These are phyloP conservation scores for Phalangium opilio DNA, from an alignment of 2,888 invertebrate genomes.

Conservation along the genomic window DNA sequence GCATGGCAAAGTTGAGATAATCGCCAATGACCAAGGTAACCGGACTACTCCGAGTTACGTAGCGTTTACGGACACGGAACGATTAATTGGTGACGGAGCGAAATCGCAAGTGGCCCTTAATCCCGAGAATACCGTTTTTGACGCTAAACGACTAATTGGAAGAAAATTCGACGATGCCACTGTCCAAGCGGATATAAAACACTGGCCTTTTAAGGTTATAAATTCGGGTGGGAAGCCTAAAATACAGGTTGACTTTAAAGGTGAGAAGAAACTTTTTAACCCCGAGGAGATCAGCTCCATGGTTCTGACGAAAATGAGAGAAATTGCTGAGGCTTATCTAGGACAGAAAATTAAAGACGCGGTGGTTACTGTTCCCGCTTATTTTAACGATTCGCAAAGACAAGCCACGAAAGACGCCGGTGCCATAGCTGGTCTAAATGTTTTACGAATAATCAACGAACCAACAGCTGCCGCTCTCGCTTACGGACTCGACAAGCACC, in stretches of 20 bases:
- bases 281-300: constrained; percentile 57
- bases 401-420: constrained; percentile 81
- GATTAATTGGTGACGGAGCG: constrained; percentile 70
- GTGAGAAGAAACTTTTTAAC: constrained; percentile 40
- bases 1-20: constrained; percentile 66
- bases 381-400: constrained; percentile 50
- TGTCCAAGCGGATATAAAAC: constrained; percentile 61
- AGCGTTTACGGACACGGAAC: constrained; percentile 67
- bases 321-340: constrained; percentile 55
- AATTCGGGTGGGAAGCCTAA: constrained; percentile 39
- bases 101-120: constrained; percentile 63
- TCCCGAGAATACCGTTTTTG: constrained; percentile 58
- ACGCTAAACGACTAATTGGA: constrained; percentile 69
- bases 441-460: constrained; percentile 51
- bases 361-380: constrained; percentile 65
- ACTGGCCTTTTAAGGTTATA: constrained; percentile 64
- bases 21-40: constrained; percentile 67
- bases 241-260: constrained; percentile 23
- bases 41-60: constrained; percentile 71
- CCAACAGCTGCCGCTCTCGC: constrained; percentile 29
- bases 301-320: constrained; percentile 45
- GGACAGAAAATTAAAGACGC: constrained; percentile 51
- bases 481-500: constrained; percentile 32
- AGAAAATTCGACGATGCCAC: constrained; percentile 59
- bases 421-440: constrained; percentile 64